These are phyloP conservation scores for Adoxophyes honmai DNA, from an alignment of 1,140 invertebrate genomes.

Conservation along the genomic window DNA sequence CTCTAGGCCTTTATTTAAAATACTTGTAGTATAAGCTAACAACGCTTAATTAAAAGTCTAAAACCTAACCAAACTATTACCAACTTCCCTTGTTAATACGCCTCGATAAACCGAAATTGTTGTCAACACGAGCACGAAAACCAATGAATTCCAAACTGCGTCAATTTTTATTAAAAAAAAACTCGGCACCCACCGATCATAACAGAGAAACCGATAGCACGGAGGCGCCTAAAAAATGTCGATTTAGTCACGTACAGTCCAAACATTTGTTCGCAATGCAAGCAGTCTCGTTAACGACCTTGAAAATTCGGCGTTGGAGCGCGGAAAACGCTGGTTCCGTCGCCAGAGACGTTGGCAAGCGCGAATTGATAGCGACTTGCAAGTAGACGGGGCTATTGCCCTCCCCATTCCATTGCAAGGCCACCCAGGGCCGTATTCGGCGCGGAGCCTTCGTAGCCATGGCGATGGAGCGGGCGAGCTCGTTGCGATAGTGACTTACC, in stretches of 20 bases:
- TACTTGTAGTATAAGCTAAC: too few species aligned
- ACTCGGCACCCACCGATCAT: constrained; percentile 15
- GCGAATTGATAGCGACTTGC: constrained; percentile 65
- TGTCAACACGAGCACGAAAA: too few species aligned
- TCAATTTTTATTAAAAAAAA: constrained; percentile 14
- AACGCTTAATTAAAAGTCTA: too few species aligned
- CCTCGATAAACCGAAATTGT: too few species aligned
- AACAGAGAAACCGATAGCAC: constrained; percentile 3
- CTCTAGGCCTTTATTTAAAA: constrained; percentile 6
- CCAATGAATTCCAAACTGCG: too few species aligned
- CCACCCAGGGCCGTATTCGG: constrained; percentile 68
- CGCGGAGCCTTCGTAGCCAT: constrained; percentile 51
- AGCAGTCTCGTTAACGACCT: constrained; percentile 31
- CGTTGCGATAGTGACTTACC: constrained; percentile 64
- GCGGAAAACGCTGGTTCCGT: constrained; percentile 52
- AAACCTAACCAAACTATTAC: too few species aligned
- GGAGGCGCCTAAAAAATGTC: constrained; percentile 8
- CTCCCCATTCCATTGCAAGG: constrained; percentile 74
- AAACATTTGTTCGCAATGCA: constrained; percentile 24
- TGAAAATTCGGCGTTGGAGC: constrained; percentile 37
- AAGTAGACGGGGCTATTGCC: constrained; percentile 68
- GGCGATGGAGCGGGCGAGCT: constrained; percentile 54
- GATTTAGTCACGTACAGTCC: constrained; percentile 19
- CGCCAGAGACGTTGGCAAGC: constrained; percentile 61
- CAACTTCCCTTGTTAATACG: too few species aligned